Evolutionary conservation across 1,140 invertebrate genomes (phyloP), one percentile per base, ranked within the genome.

Genomic region (Metaphire vulgaris): DNA sequence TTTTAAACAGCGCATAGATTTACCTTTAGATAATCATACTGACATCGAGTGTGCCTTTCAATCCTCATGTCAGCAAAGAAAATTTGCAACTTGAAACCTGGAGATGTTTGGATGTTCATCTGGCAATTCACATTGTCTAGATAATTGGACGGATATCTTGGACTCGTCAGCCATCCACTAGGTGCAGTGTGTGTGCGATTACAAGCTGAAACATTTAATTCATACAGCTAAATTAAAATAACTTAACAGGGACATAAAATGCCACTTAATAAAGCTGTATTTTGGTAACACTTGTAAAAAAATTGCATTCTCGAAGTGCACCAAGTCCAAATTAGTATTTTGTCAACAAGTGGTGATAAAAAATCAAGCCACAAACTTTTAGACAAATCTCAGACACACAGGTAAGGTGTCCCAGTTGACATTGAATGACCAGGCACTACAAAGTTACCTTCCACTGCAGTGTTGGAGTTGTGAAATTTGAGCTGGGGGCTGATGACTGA

Each of bases 131-230:
- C 86, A 86, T 85, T 91, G 89, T 79, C 88, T 84, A 33, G 82
- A 76, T 79, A 86, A 32, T 76, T 26, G 0, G 79, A 77, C 16
- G 88, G 87, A 81, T 72, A 87, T 77, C 79, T 85, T 80, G 74
- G 86, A 78, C 86, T 88, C 79, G 81, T 86, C 81, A 93, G 88
- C 81, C 91, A 87, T 6, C 92, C 93, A 81, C 91, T 90, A 0
- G 85, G 74, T 1, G 86, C 88, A 0, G 89, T 90, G 77, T 90
- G 93, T 78, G 91, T 92, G 69, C 89, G 87, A 80, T 90, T 89
- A 82, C 92, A 93, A 64, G 81, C 89, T 89, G 69, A 78, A 76
- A 72, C 31, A 70, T 33, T 75, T 69, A 70, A 1, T 65, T 32
- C 26, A 74, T 15, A n/a, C 14, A 16, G 32, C 30, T 31, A 56